phyloP scores from a whole-genome alignment of 1,140 invertebrate species.

The Calephelis nemesis region DNA sequence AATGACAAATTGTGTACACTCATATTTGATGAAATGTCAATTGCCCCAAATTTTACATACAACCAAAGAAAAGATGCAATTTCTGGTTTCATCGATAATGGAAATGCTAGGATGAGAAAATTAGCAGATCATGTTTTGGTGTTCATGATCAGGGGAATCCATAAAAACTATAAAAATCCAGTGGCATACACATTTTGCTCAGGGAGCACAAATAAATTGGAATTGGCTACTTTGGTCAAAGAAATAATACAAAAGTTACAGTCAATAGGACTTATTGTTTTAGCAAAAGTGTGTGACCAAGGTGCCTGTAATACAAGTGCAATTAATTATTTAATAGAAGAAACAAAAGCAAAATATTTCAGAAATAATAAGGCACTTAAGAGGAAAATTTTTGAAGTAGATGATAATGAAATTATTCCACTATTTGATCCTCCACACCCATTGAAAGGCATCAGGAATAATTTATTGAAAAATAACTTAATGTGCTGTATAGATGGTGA shows the following conservation, averaged over 20 bases:
- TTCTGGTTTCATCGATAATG: constrained; percentile 42
- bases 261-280: constrained; percentile 26
- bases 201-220: constrained; percentile 22
- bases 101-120: constrained; percentile 25
- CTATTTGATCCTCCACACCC: no score
- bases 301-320: constrained; percentile 33
- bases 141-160: constrained; percentile 47
- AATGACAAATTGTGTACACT: constrained; percentile 44
- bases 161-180: constrained; percentile 48
- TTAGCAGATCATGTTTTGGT: constrained; percentile 51
- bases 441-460: no score
- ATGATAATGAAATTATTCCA: no score
- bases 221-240: constrained; percentile 25
- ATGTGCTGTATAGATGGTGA: no score
- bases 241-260: constrained; percentile 29
- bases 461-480: no score
- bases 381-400: no score
- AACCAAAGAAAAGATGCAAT: constrained; percentile 38
- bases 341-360: no score
- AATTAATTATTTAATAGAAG: constrained; percentile 22
- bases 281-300: constrained; percentile 40
- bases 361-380: no score
- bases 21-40: constrained; percentile 55
- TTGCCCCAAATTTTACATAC: constrained; percentile 42
- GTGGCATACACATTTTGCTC: constrained; percentile 38